Conservation (phyloP, 2,888 invertebrate species). For the Eudemis profundana region DNA sequence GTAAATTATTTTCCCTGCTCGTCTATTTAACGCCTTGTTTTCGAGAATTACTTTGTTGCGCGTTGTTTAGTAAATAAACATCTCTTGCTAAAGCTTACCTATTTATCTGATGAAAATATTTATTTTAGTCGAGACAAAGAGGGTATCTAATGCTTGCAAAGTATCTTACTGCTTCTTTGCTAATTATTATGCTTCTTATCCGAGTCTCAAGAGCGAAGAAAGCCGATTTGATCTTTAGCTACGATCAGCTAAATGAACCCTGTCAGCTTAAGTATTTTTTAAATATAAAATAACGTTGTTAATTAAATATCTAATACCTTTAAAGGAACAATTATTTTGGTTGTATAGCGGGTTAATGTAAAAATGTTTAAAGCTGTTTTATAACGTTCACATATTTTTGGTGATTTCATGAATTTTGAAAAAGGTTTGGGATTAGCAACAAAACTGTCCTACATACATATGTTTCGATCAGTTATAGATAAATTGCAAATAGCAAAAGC, state of each 20-base stretch:
- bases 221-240: constrained; percentile 23
- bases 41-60: background rate
- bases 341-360: no score
- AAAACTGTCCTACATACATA: no score
- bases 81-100: constrained; percentile 2
- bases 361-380: no score
- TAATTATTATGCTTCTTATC: constrained; percentile 17
- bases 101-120: background rate
- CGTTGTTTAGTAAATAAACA: constrained; percentile 2
- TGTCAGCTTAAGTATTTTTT: constrained; percentile 10
- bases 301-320: no score
- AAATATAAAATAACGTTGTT: constrained; percentile 16
- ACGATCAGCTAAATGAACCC: constrained; percentile 22
- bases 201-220: constrained; percentile 11
- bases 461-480: no score
- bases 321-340: no score
- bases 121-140: constrained; percentile 5
- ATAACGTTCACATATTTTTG: no score
- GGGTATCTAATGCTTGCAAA: constrained; percentile 16
- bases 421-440: no score
- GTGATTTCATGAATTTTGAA: no score
- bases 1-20: constrained; percentile 24
- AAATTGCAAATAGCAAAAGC: no score
- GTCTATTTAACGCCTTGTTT: constrained; percentile 8
- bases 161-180: constrained; percentile 11